Base-by-base conservation (phyloP, 1,140 invertebrate species). In the Brachionus asplanchnoidis region DNA sequence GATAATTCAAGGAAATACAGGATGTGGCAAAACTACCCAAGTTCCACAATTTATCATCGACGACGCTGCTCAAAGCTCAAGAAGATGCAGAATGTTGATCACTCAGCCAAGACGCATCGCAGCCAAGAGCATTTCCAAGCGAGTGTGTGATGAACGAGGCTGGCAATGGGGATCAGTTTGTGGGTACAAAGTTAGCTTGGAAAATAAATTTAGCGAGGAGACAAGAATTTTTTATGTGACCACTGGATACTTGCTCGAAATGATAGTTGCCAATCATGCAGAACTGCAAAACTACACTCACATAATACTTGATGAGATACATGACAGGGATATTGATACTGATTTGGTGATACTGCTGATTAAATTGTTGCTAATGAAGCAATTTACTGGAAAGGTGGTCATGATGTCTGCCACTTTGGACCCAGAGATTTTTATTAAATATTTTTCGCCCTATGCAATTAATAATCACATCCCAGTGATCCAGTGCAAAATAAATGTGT, bases 381-480 rank as follows among this genome's bases (percentile, higher is more conserved):
- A 65, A 3, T 82, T 85, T 32, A 89, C 90, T 66, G 93, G 94
- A 0, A 95, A 94, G 89, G 91, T 91, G 86, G 87, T 90, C 6
- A 85, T 90, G 32, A 90, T 89, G 89, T 90, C 89, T 4, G 89
- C 89, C n/a, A 90, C 89, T 66, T 86, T 90, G 85, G 88, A 90
- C 26, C 87, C 87, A 3, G 85, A 87, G n/a, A 20, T 87, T 85
- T 90, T 90, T 87, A 87, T 88, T 7, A 28, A 87, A 36, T 90
- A 90, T 83, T 82, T 82, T 82, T 26, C 20, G 0, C n/a, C 36
- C 11, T 26, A 65, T 42, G 56, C 79, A 4, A 11, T 44, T 4
- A 60, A 65, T 23, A 46, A 68, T 26, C 32, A 20, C 12, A 56
- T 82, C n/a, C 79, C 79, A 11, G 17, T 82, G 1, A 46, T 82